Evolutionary conservation across 2,797 vertebrate genomes (phyloP).

Genomic region (Molossus alvarezi): DNA sequence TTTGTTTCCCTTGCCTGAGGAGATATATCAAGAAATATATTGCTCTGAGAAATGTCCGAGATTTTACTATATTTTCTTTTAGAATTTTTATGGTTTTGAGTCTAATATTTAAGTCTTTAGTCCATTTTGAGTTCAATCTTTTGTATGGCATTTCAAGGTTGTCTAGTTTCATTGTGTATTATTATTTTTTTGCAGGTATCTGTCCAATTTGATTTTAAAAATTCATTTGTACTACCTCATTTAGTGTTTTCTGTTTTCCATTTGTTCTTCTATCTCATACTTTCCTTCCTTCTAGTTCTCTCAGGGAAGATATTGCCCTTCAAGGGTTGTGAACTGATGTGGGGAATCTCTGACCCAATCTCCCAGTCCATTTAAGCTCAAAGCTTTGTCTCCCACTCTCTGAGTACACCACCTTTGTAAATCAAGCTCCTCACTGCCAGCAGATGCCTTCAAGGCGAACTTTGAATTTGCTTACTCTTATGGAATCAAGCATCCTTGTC

Average conservation of each 20-base stretch:
- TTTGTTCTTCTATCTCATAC: conserved; percentile 12
- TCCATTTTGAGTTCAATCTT: neutral
- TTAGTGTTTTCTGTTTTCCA: neutral
- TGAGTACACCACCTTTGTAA: neutral
- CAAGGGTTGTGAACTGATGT: neutral
- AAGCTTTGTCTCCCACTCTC: neutral
- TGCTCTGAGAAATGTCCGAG: too few relatives aligned
- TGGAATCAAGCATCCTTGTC: conserved; percentile 66
- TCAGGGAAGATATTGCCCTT: neutral
- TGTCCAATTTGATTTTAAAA: neutral
- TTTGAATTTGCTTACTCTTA: conserved; percentile 62
- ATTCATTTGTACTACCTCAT: conserved; percentile 2
- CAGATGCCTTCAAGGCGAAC: conserved; percentile 46
- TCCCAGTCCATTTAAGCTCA: neutral
- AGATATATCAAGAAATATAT: too few relatives aligned
- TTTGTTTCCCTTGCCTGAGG: neutral
- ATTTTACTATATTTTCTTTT: neutral
- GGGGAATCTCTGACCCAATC: neutral
- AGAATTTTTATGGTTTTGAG: neutral
- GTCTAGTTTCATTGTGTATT: neutral
- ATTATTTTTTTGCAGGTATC: neutral
- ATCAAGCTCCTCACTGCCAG: conserved; percentile 24
- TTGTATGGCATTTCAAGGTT: neutral
- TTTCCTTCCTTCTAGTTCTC: neutral
- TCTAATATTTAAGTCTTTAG: neutral